Percentiles rank a stretch among this genome's conserved stretches.
phyloP scores from a whole-genome alignment of 2,797 vertebrate genomes.

The Lates japonicus region DNA sequence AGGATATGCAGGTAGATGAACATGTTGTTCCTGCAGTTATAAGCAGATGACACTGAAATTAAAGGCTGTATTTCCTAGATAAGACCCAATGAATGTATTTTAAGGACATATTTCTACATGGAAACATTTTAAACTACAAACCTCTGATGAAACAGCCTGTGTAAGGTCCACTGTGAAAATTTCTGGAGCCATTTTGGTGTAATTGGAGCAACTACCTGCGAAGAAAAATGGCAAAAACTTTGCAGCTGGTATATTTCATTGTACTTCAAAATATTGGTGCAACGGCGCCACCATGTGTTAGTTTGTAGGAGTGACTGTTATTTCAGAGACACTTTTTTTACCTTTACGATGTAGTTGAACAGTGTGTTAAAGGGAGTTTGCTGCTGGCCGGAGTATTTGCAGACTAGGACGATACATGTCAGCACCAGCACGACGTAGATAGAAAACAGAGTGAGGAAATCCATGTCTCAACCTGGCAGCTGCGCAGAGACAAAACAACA shows the following conservation, averaged over 20 bases:
- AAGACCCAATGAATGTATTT: neutral
- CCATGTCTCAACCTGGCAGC: constrained; percentile 85
- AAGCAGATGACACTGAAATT: constrained; percentile 3
- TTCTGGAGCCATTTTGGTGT: constrained; percentile 87
- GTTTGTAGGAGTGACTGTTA: neutral
- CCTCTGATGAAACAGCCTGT: constrained; percentile 93
- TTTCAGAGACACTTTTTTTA: constrained; percentile 46
- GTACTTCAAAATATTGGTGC: neutral
- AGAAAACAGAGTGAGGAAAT: constrained; percentile 92
- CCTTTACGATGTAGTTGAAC: constrained; percentile 67
- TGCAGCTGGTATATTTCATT: fast-evolving
- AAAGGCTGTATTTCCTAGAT: neutral
- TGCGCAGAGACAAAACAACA: constrained; percentile 48
- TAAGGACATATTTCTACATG: neutral
- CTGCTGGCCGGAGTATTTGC: constrained; percentile 84
- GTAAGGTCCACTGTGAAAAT: constrained; percentile 75
- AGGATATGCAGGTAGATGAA: constrained; percentile 91
- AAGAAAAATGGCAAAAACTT: neutral
- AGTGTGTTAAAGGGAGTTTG: constrained; percentile 74
- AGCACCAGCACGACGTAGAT: constrained; percentile 88
- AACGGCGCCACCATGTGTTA: constrained; percentile 52
- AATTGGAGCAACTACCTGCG: constrained; percentile 84
- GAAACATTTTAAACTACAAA: constrained; percentile 58
- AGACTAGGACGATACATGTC: constrained; percentile 80
- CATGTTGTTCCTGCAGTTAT: constrained; percentile 85